A percentile compares a stretch with the other conserved stretches of the same genome.
Evolutionary conservation across 2,888 invertebrate species (phyloP).

Genomic region (Ochlodes sylvanus): DNA sequence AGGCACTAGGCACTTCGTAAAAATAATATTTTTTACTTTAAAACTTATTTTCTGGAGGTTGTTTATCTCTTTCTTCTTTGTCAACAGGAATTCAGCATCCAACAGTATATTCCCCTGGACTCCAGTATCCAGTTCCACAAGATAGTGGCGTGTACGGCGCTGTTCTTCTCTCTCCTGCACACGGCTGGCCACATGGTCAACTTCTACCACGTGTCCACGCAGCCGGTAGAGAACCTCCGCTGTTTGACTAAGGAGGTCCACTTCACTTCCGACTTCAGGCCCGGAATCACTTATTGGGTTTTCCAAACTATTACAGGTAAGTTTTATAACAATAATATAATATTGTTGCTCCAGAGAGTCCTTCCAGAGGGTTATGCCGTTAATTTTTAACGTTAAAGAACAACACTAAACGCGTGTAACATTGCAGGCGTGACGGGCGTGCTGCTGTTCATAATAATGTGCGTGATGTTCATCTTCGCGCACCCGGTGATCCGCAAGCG

Average conservation of each 20-base stretch:
- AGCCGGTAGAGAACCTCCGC: conserved; percentile 95
- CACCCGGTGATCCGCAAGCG: conserved; percentile 96
- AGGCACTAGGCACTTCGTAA: too few species aligned
- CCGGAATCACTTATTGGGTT: conserved; percentile 97
- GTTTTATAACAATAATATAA: conserved; percentile 16
- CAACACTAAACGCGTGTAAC: too few species aligned
- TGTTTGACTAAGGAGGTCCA: conserved; percentile 97
- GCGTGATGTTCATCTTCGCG: conserved; percentile 98
- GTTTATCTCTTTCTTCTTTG: neutral
- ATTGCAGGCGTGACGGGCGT: conserved; percentile 93
- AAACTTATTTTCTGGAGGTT: neutral
- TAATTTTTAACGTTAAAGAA: too few species aligned
- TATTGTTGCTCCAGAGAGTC: neutral
- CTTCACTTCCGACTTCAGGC: conserved; percentile 96
- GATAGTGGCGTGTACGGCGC: conserved; percentile 96
- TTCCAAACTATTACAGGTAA: conserved; percentile 97
- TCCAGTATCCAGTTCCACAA: conserved; percentile 99
- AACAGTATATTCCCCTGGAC: conserved; percentile 97
- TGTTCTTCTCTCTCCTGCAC: conserved; percentile 96
- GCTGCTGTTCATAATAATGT: conserved; percentile 94
- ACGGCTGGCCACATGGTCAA: conserved; percentile 98
- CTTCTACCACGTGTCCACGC: conserved; percentile 98
- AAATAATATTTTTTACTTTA: too few species aligned
- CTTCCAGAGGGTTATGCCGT: too few species aligned
- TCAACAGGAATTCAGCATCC: conserved; percentile 92